Evolutionary conservation across 2,113 vertebrate genomes (phyloP).

Genomic region (Xenopus tropicalis): UCB_Xtro_10.0 CM004450.2:4433001-4433500

Average conservation of each 20-base stretch:
- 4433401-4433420: conserved; percentile 18
- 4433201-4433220: background rate
- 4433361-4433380: conserved; percentile 9
- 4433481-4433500: background rate
- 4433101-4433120: background rate
- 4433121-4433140: background rate
- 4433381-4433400: conserved; percentile 6
- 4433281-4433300: background rate
- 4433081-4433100: conserved; percentile 11
- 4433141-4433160: background rate
- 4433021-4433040: conserved; percentile 24
- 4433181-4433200: background rate
- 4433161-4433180: conserved; percentile 13
- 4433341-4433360: background rate
- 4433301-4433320: background rate
- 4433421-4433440: background rate
- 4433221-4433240: background rate
- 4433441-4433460: conserved; percentile 12
- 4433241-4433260: background rate
- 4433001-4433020: conserved; percentile 32
- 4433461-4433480: background rate
- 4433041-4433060: conserved; percentile 33
- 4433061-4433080: conserved; percentile 36
- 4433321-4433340: background rate
- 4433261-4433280: background rate